These are phyloP conservation scores for Ornithorhynchus anatinus DNA, from an alignment of 2,113 vertebrate species.

Conservation along the genomic window DNA sequence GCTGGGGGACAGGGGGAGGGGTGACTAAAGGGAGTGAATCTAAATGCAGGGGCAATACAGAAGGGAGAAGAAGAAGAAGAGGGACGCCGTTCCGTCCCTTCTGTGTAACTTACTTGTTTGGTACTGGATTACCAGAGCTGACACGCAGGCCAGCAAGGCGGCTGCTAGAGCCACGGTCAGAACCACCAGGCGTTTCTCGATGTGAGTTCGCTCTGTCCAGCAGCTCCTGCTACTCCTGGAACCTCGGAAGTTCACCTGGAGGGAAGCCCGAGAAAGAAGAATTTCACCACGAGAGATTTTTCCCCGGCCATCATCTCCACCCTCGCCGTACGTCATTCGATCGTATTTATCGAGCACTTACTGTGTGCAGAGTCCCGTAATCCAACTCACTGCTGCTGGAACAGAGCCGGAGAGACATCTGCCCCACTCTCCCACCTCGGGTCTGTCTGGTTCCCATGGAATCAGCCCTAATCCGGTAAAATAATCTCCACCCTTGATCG, in stretches of 20 bases:
- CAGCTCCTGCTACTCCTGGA: constrained; percentile 60
- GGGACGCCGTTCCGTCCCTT: no score
- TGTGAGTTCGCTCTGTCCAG: constrained; percentile 74
- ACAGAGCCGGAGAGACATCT: constrained; percentile 21
- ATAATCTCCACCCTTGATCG: background rate
- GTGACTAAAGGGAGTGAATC: no score
- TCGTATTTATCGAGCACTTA: no score
- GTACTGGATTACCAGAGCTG: constrained; percentile 81
- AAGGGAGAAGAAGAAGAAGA: no score
- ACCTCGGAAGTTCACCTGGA: constrained; percentile 80
- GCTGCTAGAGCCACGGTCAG: constrained; percentile 65
- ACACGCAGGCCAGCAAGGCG: constrained; percentile 73
- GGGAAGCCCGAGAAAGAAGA: constrained; percentile 30
- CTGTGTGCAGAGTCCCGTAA: no score
- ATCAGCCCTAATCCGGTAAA: constrained; percentile 25
- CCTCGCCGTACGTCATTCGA: no score
- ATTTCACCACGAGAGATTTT: background rate
- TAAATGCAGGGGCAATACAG: no score
- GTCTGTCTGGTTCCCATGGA: constrained; percentile 39
- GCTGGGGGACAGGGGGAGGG: background rate
- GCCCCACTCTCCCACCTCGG: background rate
- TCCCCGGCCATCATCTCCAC: background rate
- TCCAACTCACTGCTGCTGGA: background rate
- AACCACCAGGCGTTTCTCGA: constrained; percentile 79
- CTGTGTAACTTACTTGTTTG: constrained; percentile 84